Evolutionary conservation across 2,888 invertebrate genomes (phyloP).

Genomic region (Tachina fera): DNA sequence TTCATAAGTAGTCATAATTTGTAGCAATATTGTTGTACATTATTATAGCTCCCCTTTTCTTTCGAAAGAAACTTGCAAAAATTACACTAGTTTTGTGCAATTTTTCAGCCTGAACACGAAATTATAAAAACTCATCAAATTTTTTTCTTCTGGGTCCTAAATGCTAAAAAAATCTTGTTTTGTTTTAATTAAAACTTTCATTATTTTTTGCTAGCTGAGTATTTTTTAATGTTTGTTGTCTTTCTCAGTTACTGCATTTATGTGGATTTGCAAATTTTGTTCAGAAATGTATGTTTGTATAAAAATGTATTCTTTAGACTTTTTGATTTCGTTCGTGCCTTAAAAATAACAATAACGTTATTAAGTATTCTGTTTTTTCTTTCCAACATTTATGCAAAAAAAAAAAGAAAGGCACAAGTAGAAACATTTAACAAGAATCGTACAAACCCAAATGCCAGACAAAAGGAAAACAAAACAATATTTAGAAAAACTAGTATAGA

Average conservation of each 20-base stretch:
- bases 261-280: conserved; percentile 52
- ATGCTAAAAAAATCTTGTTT: conserved; percentile 71
- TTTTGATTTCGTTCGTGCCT: conserved; percentile 45
- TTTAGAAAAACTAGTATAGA: conserved; percentile 26
- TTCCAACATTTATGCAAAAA: conserved; percentile 53
- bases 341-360: conserved; percentile 69
- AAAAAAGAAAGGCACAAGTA: conserved; percentile 48
- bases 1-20: conserved; percentile 67
- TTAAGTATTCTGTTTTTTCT: conserved; percentile 68
- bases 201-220: conserved; percentile 44
- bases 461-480: conserved; percentile 60
- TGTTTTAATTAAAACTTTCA: conserved; percentile 75
- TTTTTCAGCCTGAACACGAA: conserved; percentile 69
- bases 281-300: conserved; percentile 16
- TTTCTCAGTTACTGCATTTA: conserved; percentile 51
- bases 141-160: conserved; percentile 23
- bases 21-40: conserved; percentile 60
- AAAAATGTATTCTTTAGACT: conserved; percentile 25
- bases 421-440: conserved; percentile 20
- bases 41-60: conserved; percentile 39
- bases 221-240: conserved; percentile 29
- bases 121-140: conserved; percentile 55
- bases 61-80: conserved; percentile 35
- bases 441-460: conserved; percentile 60
- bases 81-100: conserved; percentile 63